Base-by-base conservation (phyloP, 2,113 vertebrate genomes). In the Murina feae region DNA sequence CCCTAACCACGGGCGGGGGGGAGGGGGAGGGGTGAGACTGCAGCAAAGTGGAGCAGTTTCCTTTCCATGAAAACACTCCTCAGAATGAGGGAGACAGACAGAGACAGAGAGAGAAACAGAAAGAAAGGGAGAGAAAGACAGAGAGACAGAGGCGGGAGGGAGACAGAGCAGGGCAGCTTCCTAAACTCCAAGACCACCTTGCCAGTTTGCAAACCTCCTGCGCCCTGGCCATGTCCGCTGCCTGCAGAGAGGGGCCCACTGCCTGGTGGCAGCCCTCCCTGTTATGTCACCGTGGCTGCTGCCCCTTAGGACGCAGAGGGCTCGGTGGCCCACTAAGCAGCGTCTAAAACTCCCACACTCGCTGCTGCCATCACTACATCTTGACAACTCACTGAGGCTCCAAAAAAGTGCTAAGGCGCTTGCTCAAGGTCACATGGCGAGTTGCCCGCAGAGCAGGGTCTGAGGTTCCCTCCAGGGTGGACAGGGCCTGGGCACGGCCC, bases 391-490 rank as follows among this genome's bases (percentile, higher is more conserved):
- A 18, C 53, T 12, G 74, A 86, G 74, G 82, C 91, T 39, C 91
- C 74, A 65, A 89, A 65, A 65, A 89, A 84, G 58, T 9, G 71
- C 12, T 20, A 47, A 76, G 60, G 23, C 7, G 49, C 89, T 51
- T 6, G 44, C 58, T 91, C 97, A 96, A 97, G 96, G 96, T 89
- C 96, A 95, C 75, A 9, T 9, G n/a, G 49, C 9, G 35, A 3
- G 30, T 8, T 12, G 53, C 42, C 16, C 55, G 47, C 0, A 55
- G 17, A 32, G 80, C 30, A 6, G 39, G 81, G 72, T 5, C 42
- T 0, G 11, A n/a, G 53, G 63, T 9, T 44, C 25, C 1, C 32
- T 53, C 44, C 28, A 14, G 60, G 35, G 58, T 9, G 5, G 4
- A 21, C 42, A 9, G 44, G 44, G 44, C 76, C 86, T 42, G 23